These are phyloP conservation scores for Serripes groenlandicus DNA, from an alignment of 2,888 invertebrate genomes.

Conservation along the genomic window DNA sequence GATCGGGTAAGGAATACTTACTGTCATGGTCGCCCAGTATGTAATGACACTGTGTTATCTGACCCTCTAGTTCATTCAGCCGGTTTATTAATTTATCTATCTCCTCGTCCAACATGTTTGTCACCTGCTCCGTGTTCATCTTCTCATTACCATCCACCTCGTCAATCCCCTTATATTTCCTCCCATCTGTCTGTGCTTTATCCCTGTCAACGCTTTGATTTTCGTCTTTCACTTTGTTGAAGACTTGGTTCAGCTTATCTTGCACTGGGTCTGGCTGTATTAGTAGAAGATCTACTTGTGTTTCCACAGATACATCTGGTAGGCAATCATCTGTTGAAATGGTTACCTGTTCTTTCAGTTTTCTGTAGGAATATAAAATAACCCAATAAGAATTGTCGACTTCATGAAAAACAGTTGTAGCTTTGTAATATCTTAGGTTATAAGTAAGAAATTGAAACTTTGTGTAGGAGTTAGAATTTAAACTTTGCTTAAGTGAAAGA, in stretches of 20 bases:
- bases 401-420: no score
- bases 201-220: conserved; percentile 52
- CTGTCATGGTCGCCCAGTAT: conserved; percentile 69
- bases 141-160: conserved; percentile 41
- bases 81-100: conserved; percentile 61
- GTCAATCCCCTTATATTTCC: conserved; percentile 35
- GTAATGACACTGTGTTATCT: conserved; percentile 68
- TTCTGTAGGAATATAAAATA: not conserved
- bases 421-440: no score
- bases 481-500: no score
- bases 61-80: conserved; percentile 60
- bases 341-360: not conserved
- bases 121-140: conserved; percentile 30
- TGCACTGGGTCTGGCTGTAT: conserved; percentile 31
- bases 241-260: conserved; percentile 43
- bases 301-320: not conserved
- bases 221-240: conserved; percentile 62
- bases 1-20: conserved; percentile 57
- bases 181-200: conserved; percentile 27
- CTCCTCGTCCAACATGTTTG: conserved; percentile 50
- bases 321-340: conserved; percentile 27
- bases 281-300: not conserved
- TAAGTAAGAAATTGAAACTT: no score
- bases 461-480: no score
- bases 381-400: no score